These are phyloP conservation scores for Drosophila nigrodunni DNA, from an alignment of 1,140 invertebrate species.

Conservation along the genomic window DNA sequence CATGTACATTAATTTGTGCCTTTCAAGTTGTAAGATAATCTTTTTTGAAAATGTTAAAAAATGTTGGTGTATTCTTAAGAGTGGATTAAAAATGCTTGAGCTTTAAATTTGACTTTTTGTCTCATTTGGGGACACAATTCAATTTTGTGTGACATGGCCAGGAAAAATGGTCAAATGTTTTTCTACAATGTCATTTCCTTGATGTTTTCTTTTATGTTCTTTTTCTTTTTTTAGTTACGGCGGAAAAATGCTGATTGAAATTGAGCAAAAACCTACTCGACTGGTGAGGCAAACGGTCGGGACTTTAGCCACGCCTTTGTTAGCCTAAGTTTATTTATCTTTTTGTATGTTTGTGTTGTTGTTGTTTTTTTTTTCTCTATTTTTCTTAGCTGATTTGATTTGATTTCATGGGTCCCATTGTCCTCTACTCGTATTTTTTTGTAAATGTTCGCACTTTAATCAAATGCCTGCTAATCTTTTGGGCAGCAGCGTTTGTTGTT, in stretches of 20 bases:
- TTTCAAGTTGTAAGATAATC: too few relatives aligned
- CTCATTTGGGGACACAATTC: conserved; percentile 60
- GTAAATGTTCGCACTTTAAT: conserved; percentile 77
- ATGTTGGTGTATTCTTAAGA: neutral
- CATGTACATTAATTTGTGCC: too few relatives aligned
- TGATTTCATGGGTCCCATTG: conserved; percentile 62
- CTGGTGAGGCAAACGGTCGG: conserved; percentile 3
- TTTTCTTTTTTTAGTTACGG: conserved; percentile 34
- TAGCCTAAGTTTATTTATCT: conserved; percentile 58
- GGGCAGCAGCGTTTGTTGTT: conserved; percentile 46
- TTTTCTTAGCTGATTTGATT: conserved; percentile 65
- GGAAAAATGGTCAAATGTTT: conserved; percentile 79
- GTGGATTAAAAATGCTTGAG: conserved; percentile 9
- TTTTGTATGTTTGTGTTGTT: conserved; percentile 26
- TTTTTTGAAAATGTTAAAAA: neutral
- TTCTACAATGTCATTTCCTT: conserved; percentile 76
- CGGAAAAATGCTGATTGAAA: conserved; percentile 77
- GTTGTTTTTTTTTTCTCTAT: conserved; percentile 29
- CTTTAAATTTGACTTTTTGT: conserved; percentile 36
- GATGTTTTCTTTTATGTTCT: conserved; percentile 65
- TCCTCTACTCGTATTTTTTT: conserved; percentile 30
- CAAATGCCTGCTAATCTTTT: conserved; percentile 73
- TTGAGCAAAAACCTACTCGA: conserved; percentile 41
- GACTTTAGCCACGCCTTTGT: conserved; percentile 52
- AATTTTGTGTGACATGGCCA: conserved; percentile 64